A percentile compares a stretch with the other conserved stretches of the same genome.
Conservation (phyloP, 2,113 vertebrate species). For the Ceyx cyanopectus region DNA sequence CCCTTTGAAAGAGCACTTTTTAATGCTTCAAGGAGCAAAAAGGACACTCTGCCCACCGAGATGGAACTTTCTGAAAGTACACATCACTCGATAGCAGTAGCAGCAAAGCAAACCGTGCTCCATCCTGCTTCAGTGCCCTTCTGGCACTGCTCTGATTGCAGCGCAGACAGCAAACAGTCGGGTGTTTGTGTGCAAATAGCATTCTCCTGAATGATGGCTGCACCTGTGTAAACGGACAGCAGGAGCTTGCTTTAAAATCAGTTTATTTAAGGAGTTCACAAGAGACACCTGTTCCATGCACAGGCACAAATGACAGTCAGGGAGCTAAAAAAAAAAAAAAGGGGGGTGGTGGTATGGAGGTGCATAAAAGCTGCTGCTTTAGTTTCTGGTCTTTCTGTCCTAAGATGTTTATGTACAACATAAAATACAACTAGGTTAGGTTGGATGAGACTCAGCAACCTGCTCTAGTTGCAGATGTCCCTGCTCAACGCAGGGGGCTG, state of each 20-base stretch:
- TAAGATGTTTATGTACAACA: background rate
- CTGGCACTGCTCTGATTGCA: conserved; percentile 66
- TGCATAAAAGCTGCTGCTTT: background rate
- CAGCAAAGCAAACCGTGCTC: conserved; percentile 46
- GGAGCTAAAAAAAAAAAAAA: background rate
- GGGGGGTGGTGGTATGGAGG: background rate
- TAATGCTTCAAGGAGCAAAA: conserved; percentile 32
- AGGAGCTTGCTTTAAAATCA: conserved; percentile 39
- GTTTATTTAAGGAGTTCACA: conserved; percentile 71
- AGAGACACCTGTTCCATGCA: conserved; percentile 71
- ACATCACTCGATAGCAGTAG: conserved; percentile 45
- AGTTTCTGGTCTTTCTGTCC: background rate
- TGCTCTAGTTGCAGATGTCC: background rate
- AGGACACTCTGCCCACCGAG: background rate
- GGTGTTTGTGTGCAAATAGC: conserved; percentile 73
- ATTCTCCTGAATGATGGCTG: conserved; percentile 72
- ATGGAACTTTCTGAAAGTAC: conserved; percentile 44
- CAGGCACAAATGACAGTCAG: conserved; percentile 48
- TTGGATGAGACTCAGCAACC: background rate
- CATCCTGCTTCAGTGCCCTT: conserved; percentile 65
- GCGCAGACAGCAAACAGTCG: conserved; percentile 64
- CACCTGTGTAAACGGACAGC: conserved; percentile 78
- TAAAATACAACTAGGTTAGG: background rate
- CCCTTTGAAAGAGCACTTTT: background rate
- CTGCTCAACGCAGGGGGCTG: background rate